A percentile compares a stretch with the other conserved stretches of the same genome.
Conservation (phyloP, 2,797 vertebrate genomes). For the Nasua narica region DNA sequence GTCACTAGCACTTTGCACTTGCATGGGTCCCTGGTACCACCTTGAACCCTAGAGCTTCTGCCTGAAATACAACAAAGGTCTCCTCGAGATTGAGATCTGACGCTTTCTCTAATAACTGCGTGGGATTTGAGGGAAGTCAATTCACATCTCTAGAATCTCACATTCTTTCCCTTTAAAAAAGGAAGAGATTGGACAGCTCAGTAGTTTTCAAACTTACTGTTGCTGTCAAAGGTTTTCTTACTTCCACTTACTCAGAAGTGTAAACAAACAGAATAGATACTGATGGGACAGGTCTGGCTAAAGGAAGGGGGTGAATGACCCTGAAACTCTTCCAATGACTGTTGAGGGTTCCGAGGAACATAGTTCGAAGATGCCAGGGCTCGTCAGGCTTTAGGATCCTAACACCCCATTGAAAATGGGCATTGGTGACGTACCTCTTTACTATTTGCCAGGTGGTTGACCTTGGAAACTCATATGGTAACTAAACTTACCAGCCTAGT, state of each 20-base stretch:
- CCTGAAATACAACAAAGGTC: fast-evolving
- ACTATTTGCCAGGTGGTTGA: not conserved
- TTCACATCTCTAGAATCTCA: not conserved
- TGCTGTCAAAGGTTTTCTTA: not conserved
- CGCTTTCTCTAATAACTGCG: not conserved
- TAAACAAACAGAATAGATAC: not conserved
- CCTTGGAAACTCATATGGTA: not conserved
- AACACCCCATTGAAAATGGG: not conserved
- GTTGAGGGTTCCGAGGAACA: not conserved
- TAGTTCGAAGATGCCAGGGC: not conserved
- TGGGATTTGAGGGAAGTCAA: not conserved
- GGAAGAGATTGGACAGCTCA: not conserved
- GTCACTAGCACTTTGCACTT: no score
- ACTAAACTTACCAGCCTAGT: not conserved
- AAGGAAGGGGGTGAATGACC: not conserved
- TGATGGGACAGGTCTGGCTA: not conserved
- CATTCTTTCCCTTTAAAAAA: not conserved
- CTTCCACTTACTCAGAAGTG: not conserved
- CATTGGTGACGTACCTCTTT: not conserved
- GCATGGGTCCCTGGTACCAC: not conserved
- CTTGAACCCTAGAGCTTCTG: no score
- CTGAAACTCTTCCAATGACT: not conserved
- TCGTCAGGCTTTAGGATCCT: not conserved
- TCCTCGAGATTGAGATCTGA: no score
- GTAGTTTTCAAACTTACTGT: not conserved